These are phyloP conservation scores for Clepsis dumicolana DNA, from an alignment of 2,888 invertebrate genomes.

Conservation along the genomic window DNA sequence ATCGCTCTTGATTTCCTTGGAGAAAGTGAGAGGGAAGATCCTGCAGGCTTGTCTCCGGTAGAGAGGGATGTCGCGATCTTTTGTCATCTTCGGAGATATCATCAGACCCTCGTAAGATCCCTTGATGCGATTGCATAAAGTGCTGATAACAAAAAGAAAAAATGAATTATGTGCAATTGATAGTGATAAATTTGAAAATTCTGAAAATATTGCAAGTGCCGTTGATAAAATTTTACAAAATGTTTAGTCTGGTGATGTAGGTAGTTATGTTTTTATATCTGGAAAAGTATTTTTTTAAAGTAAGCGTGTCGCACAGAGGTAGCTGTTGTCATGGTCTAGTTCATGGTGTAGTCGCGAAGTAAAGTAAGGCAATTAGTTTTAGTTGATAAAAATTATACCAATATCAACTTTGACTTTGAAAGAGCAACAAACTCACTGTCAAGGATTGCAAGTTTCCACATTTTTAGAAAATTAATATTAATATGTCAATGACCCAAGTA, in stretches of 20 bases:
- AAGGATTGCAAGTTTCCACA: not conserved
- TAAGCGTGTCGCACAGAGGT: no score
- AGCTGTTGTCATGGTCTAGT: no score
- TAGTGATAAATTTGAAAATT: no score
- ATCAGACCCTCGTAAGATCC: slow-evolving; percentile 92
- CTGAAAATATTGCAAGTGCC: no score
- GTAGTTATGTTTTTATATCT: no score
- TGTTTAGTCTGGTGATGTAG: no score
- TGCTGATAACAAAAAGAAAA: slow-evolving; percentile 69
- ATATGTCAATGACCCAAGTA: not conserved
- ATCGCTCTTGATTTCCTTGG: slow-evolving; percentile 54
- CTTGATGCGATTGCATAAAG: slow-evolving; percentile 89
- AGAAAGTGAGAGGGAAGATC: slow-evolving; percentile 81
- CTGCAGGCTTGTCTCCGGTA: slow-evolving; percentile 94
- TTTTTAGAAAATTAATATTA: not conserved
- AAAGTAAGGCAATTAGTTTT: no score
- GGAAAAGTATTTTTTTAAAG: no score
- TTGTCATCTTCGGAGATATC: slow-evolving; percentile 87
- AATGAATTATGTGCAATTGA: no score
- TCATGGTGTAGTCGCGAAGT: no score
- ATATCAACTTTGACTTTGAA: not conserved
- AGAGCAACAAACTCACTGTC: not conserved
- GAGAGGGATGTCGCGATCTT: slow-evolving; percentile 84
- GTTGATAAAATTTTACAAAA: no score
- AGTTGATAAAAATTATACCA: no score